Evolutionary conservation across 2,113 vertebrate species (phyloP).

Genomic region (Pycnonotus jocosus): DNA sequence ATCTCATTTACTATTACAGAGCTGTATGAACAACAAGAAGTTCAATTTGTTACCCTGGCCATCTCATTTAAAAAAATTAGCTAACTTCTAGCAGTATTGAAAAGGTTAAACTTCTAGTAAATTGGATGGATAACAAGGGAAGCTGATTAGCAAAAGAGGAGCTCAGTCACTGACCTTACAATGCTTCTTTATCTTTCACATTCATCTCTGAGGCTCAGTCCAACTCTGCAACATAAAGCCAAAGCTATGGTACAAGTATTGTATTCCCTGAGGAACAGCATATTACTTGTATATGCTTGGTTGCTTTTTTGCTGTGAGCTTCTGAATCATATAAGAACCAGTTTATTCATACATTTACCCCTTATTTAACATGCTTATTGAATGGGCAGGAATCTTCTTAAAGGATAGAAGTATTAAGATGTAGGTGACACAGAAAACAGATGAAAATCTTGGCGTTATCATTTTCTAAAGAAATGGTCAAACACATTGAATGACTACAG

Average conservation of each 20-base stretch:
- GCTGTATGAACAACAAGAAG: background rate
- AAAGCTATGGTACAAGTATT: slow-evolving; percentile 44
- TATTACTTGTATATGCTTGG: slow-evolving; percentile 50
- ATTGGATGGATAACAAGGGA: slow-evolving; percentile 31
- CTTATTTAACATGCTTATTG: slow-evolving; percentile 45
- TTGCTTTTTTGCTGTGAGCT: slow-evolving; percentile 35
- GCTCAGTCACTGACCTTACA: slow-evolving; percentile 44
- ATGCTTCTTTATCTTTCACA: slow-evolving; percentile 54
- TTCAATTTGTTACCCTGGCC: background rate
- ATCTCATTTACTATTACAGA: background rate
- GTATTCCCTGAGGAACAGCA: background rate
- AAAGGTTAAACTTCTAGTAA: slow-evolving; percentile 44
- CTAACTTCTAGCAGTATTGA: background rate
- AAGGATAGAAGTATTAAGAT: slow-evolving; percentile 42
- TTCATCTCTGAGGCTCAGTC: slow-evolving; percentile 38
- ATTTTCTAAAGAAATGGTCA: slow-evolving; percentile 25
- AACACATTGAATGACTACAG: background rate
- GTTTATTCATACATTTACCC: slow-evolving; percentile 42
- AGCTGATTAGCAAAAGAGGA: slow-evolving; percentile 29
- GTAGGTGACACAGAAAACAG: slow-evolving; percentile 33
- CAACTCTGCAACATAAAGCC: slow-evolving; percentile 34
- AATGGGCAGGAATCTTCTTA: slow-evolving; percentile 20
- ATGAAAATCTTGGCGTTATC: slow-evolving; percentile 53
- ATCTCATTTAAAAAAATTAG: background rate
- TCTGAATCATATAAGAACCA: slow-evolving; percentile 42